phyloP scores from a whole-genome alignment of 2,797 vertebrate species.

The Tragopan temminckii region DNA sequence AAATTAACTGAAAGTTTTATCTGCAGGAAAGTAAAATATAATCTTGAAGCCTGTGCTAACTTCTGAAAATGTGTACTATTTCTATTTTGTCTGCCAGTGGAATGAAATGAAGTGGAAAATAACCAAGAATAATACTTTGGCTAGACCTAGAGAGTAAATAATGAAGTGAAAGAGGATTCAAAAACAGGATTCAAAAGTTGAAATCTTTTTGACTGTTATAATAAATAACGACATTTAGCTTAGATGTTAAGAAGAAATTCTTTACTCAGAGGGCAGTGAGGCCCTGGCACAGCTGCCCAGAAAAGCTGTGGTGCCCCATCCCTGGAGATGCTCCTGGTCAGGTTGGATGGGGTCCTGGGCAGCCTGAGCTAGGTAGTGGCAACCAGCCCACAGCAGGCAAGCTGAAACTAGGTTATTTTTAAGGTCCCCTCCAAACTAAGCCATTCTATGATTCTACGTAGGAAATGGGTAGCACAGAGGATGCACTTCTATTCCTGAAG shows the following conservation, averaged over 20 bases:
- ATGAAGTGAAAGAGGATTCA: background rate
- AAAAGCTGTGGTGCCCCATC: too few species aligned
- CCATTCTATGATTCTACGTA: background rate
- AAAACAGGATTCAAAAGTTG: background rate
- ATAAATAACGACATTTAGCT: background rate
- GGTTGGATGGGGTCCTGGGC: too few species aligned
- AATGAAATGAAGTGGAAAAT: background rate
- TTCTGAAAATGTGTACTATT: rapidly evolving
- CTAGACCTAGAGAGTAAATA: background rate
- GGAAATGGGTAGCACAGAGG: background rate
- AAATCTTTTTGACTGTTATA: background rate
- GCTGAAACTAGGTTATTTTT: too few species aligned
- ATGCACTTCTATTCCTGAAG: background rate
- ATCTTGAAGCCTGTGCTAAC: background rate
- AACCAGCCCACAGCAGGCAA: too few species aligned
- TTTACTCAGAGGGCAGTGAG: too few species aligned
- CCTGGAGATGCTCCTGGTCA: too few species aligned
- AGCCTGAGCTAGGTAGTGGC: too few species aligned
- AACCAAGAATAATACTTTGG: background rate
- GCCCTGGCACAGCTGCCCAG: too few species aligned
- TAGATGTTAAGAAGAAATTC: too few species aligned
- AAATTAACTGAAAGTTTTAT: background rate
- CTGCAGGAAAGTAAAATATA: background rate
- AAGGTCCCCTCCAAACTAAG: too few species aligned
- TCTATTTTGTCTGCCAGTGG: background rate